Evolutionary conservation across 2,797 vertebrate species (phyloP).

Genomic region (Spatula versicolor): DNA sequence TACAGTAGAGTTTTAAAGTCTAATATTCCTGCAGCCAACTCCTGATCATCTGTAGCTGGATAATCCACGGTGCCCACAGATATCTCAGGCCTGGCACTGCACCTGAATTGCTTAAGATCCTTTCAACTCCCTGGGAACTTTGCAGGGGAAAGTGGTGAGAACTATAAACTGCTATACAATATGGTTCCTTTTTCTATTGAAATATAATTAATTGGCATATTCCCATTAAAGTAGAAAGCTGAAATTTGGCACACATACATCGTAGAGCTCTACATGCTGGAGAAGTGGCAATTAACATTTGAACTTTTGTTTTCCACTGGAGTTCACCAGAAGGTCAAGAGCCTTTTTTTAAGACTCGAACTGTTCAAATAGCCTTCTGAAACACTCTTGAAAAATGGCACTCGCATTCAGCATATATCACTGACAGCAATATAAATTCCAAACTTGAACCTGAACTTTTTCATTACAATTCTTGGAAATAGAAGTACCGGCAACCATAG

Average conservation of each 20-base stretch:
- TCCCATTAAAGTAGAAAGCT: not conserved
- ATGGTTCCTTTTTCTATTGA: not conserved
- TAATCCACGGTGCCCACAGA: not conserved
- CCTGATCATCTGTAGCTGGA: not conserved
- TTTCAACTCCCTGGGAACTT: not conserved
- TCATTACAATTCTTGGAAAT: slow-evolving; percentile 17
- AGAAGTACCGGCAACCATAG: not conserved
- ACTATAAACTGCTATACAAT: not conserved
- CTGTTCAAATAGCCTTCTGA: not conserved
- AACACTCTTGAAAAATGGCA: not conserved
- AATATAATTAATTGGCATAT: not conserved
- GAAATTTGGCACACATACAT: not conserved
- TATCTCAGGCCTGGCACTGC: not conserved
- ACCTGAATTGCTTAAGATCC: not conserved
- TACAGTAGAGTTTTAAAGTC: not conserved
- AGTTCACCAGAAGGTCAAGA: slow-evolving; percentile 35
- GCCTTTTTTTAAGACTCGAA: slow-evolving; percentile 5
- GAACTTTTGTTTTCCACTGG: slow-evolving; percentile 5
- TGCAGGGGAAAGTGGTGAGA: not conserved
- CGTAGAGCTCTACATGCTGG: not conserved
- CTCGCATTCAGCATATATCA: not conserved
- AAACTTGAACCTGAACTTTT: not conserved
- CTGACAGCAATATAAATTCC: slow-evolving; percentile 14
- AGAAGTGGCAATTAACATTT: not conserved
- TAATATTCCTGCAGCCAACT: not conserved